These are phyloP conservation scores for Lamproptera curius DNA, from an alignment of 2,888 invertebrate genomes.

Conservation along the genomic window DNA sequence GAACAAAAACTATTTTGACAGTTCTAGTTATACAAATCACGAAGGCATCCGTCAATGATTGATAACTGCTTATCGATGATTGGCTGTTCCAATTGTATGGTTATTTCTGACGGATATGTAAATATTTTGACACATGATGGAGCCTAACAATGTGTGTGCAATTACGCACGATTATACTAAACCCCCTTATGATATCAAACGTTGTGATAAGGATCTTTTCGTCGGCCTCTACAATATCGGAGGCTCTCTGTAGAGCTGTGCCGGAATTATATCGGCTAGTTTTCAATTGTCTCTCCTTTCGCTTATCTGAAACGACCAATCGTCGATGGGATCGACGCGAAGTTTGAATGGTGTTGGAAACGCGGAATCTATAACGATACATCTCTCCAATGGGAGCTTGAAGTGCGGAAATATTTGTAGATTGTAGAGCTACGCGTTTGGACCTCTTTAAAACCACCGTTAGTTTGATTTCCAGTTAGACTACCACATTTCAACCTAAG, in stretches of 20 bases:
- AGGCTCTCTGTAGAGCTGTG: conserved; percentile 4
- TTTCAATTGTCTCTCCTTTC: conserved; percentile 18
- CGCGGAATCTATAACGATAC: neutral
- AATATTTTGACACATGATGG: neutral
- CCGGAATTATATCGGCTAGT: conserved; percentile 11
- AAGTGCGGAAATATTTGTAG: too few relatives aligned
- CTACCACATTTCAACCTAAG: too few relatives aligned
- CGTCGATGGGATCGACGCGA: conserved; percentile 4
- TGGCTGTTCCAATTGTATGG: neutral
- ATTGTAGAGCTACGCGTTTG: too few relatives aligned
- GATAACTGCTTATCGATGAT: neutral
- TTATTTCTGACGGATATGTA: neutral
- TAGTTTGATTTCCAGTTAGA: too few relatives aligned
- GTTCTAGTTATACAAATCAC: neutral
- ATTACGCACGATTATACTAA: conserved; percentile 6
- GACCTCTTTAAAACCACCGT: too few relatives aligned
- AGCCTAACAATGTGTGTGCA: neutral
- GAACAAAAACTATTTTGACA: neutral
- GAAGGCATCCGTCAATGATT: neutral
- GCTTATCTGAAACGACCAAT: conserved; percentile 18
- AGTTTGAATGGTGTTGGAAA: conserved; percentile 10
- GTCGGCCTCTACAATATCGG: conserved; percentile 8
- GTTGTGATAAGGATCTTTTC: conserved; percentile 2
- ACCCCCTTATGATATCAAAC: neutral
- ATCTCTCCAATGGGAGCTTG: too few relatives aligned